Conservation (phyloP, 2,797 vertebrate genomes). For the Brachyrhaphis roseni region DNA sequence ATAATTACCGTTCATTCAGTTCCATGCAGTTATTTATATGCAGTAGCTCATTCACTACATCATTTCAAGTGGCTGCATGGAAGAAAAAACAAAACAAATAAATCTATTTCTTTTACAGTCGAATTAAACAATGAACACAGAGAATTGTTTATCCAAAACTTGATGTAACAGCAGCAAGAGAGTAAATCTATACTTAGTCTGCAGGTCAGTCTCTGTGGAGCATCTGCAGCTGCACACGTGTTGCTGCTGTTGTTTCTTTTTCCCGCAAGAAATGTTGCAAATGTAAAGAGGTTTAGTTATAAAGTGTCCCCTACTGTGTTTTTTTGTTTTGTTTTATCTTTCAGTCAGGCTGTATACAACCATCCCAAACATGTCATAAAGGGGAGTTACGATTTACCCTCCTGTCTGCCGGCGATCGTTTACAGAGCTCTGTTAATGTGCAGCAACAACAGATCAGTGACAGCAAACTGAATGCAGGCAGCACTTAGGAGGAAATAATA, state of each 20-base stretch:
- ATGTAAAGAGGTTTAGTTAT: constrained; percentile 10
- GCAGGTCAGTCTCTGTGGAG: neutral
- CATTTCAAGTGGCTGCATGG: neutral
- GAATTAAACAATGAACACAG: neutral
- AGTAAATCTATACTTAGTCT: constrained; percentile 3
- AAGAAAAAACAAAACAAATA: neutral
- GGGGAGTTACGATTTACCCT: constrained; percentile 9
- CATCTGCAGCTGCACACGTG: neutral
- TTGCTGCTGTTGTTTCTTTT: neutral
- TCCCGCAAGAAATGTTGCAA: neutral
- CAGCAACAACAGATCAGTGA: constrained; percentile 17
- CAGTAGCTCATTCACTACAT: neutral
- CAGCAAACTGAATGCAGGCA: constrained; percentile 25
- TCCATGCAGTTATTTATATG: neutral
- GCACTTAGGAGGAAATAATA: constrained; percentile 23
- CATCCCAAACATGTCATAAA: constrained; percentile 8
- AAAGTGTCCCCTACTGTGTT: neutral
- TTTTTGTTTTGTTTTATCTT: constrained; percentile 1
- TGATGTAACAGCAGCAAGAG: neutral
- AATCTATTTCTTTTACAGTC: neutral
- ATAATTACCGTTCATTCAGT: neutral
- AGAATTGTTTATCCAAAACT: neutral
- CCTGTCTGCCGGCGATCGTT: constrained; percentile 23
- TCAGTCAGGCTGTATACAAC: constrained; percentile 5
- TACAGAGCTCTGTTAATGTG: constrained; percentile 39